A percentile compares a stretch with the other conserved stretches of the same genome.
Evolutionary conservation across 2,113 vertebrate species (phyloP).

Genomic region (Ophiodon elongatus): DNA sequence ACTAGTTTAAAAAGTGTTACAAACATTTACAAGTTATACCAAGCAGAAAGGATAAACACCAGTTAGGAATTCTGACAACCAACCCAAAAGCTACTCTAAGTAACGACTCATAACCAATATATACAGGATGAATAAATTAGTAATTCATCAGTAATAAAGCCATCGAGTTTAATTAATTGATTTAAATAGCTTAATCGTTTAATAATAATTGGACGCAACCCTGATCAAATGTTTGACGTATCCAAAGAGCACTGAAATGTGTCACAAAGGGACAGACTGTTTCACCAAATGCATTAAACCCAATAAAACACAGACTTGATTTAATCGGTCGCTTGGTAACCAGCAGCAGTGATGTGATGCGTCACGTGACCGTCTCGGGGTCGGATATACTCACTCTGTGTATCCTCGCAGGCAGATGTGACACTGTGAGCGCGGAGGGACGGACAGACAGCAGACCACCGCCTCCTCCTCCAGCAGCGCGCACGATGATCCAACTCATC

Average conservation of each 20-base stretch:
- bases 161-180: neutral
- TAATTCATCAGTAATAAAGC: neutral
- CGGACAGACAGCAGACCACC: conserved; percentile 16
- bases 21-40: neutral
- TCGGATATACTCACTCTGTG: neutral
- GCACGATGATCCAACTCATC: conserved; percentile 59
- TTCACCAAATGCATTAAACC: too few relatives aligned
- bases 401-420: conserved; percentile 42
- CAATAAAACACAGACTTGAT: neutral
- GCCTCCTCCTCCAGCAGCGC: conserved; percentile 50
- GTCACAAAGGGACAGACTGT: neutral
- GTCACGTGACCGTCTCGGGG: conserved; percentile 56
- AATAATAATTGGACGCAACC: neutral
- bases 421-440: conserved; percentile 12
- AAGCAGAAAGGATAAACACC: neutral
- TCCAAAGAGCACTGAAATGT: neutral
- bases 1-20: neutral
- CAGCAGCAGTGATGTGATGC: conserved; percentile 1
- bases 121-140: neutral
- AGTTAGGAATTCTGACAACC: neutral
- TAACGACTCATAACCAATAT: neutral
- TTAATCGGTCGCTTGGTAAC: neutral
- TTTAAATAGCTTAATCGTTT: neutral
- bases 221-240: neutral
- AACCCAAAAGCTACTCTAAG: neutral